Percentiles rank a stretch among this genome's conserved stretches.
These are phyloP conservation scores for Pimephales promelas DNA, from an alignment of 2,113 vertebrate genomes.

Conservation along the genomic window DNA sequence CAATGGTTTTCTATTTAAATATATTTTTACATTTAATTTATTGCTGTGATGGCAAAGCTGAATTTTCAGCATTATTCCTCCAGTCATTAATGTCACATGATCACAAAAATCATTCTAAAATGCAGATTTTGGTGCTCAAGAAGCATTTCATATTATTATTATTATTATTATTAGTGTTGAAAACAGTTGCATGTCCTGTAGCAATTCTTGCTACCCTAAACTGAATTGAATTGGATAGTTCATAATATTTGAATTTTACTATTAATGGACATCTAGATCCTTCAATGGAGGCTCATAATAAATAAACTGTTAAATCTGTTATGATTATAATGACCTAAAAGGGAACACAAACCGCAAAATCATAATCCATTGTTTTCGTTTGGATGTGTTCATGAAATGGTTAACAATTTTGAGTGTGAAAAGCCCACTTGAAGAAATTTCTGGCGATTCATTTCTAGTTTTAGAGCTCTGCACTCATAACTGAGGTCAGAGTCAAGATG, in stretches of 20 bases:
- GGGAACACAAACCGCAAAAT: neutral
- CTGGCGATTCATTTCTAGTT: conserved; percentile 1
- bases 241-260: neutral
- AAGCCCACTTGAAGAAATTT: neutral
- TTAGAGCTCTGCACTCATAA: conserved; percentile 7
- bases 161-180: neutral
- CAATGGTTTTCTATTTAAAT: no score
- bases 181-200: neutral
- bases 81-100: neutral
- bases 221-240: neutral
- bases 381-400: neutral
- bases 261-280: neutral
- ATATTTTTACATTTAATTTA: no score
- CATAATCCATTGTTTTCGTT: neutral
- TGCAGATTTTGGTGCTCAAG: no score
- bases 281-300: neutral
- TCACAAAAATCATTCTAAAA: no score
- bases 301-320: neutral
- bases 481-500: conserved; percentile 24
- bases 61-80: neutral
- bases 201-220: neutral
- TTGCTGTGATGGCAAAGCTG: neutral
- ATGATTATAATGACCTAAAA: neutral
- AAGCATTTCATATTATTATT: neutral
- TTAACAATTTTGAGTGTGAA: neutral